A percentile compares a stretch with the other conserved stretches of the same genome.
phyloP scores from a whole-genome alignment of 2,113 vertebrate species.

The Oncorhynchus nerka region DNA sequence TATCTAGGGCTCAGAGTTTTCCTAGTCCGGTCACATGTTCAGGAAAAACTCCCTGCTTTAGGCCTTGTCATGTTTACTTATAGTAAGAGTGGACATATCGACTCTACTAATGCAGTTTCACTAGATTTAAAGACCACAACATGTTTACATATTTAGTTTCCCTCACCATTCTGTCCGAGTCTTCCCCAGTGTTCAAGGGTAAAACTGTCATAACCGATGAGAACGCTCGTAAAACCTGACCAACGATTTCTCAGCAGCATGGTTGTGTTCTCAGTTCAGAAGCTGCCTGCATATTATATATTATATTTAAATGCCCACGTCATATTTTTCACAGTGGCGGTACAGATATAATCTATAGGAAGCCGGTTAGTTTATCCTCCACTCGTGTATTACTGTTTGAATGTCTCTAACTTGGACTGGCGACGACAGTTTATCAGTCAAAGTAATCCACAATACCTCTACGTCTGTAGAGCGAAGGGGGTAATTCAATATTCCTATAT shows the following conservation, averaged over 20 bases:
- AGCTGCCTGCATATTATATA: slow-evolving; percentile 67
- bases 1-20: background rate
- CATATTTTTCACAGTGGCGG: slow-evolving; percentile 70
- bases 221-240: slow-evolving; percentile 59
- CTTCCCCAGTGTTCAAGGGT: slow-evolving; percentile 55
- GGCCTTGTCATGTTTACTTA: too few relatives aligned
- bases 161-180: background rate
- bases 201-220: slow-evolving; percentile 61
- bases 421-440: slow-evolving; percentile 83
- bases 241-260: slow-evolving; percentile 64
- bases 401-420: slow-evolving; percentile 81
- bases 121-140: background rate
- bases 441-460: slow-evolving; percentile 78
- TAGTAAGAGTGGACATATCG: background rate
- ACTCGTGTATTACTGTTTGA: slow-evolving; percentile 76
- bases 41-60: background rate
- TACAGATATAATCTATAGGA: slow-evolving; percentile 68
- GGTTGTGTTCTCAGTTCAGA: slow-evolving; percentile 47
- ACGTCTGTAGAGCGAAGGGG: slow-evolving; percentile 71
- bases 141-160: too few relatives aligned
- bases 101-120: background rate
- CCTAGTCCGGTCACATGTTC: background rate
- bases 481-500: slow-evolving; percentile 86
- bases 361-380: slow-evolving; percentile 70
- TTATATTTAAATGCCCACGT: slow-evolving; percentile 41